Evolutionary conservation across 2,113 vertebrate species (phyloP), one percentile per base, ranked within the genome.

Genomic region (Atherinomorus stipes): DNA sequence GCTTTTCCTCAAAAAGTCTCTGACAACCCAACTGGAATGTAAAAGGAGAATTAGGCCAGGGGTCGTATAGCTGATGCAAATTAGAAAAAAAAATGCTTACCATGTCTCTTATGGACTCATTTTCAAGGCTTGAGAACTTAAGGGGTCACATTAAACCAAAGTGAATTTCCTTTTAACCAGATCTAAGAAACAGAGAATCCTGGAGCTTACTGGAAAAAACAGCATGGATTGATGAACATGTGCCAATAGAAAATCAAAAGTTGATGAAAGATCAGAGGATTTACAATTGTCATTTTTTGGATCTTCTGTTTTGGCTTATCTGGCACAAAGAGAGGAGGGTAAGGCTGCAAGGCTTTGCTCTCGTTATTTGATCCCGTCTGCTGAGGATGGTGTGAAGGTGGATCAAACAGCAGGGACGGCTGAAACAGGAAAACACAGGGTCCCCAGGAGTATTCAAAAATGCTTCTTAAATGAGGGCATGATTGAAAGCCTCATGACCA

Each of bases 381-480:
- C 61, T 8, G 74, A 79, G 72, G 60, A 77, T 15, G 16, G 45
- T 9, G 76, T 76, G 78, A 83, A 74, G 72, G 60, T 10, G 25
- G 76, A 88, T 90, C 81, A 89, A 89, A 88, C 69, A n/a, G 73
- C 60, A 47, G 26, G 49, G 50, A 56, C 50, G 61, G 60, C 44
- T 34, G 65, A 81, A 78, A 74, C 81, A 72, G 85, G 80, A 88
- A 91, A 80, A 85, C 73, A 72, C 59, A 52, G 47, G 13, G 16
- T 28, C 3, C 80, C 70, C 81, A 18, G 25, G 81, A 86, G 85
- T 70, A 76, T 86, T 78, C n/a, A 84, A 76, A 86, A 76, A 89
- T 78, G 70, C 58, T 38, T 76, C 57, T 81, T 7, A 64, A 88
- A 76, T 7, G 60, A 60, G 58, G 59, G 50, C 34, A 11, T 40